A percentile compares a stretch with the other conserved stretches of the same genome.
These are phyloP conservation scores for Eubasilissa splendida DNA, from an alignment of 2,888 invertebrate species.

Conservation along the genomic window DNA sequence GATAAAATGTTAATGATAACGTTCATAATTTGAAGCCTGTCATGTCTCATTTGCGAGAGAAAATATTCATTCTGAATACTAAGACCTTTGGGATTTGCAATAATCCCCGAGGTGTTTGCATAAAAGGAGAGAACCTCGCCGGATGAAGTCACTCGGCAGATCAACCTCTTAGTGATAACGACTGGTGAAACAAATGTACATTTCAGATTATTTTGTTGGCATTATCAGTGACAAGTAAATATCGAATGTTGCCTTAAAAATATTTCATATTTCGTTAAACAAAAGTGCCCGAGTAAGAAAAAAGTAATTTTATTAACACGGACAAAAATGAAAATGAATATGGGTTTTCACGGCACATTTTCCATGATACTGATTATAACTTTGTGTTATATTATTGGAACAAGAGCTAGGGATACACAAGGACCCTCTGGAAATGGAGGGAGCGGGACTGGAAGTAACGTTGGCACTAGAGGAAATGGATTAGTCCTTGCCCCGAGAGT, in stretches of 20 bases:
- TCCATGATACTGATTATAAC: conserved; percentile 25
- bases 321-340: conserved; percentile 25
- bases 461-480: conserved; percentile 42
- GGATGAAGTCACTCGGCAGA: conserved; percentile 28
- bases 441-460: conserved; percentile 62
- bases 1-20: conserved; percentile 40
- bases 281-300: conserved; percentile 6
- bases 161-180: conserved; percentile 10
- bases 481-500: conserved; percentile 60
- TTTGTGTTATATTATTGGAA: conserved; percentile 34
- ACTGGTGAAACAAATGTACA: neutral
- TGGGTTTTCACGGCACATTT: conserved; percentile 44
- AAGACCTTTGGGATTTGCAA: conserved; percentile 37
- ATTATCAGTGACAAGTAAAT: conserved; percentile 19
- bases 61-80: conserved; percentile 50
- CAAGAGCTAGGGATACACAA: conserved; percentile 39
- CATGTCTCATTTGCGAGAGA: conserved; percentile 51
- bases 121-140: conserved; percentile 44
- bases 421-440: conserved; percentile 59
- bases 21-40: conserved; percentile 55
- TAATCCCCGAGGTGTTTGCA: conserved; percentile 41
- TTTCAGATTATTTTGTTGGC: too few relatives aligned
- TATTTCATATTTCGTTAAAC: too few relatives aligned
- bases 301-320: neutral
- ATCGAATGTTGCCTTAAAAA: conserved; percentile 14